Base-by-base conservation (phyloP, 2,113 vertebrate genomes). In the Gymnocephalus cernua region DNA sequence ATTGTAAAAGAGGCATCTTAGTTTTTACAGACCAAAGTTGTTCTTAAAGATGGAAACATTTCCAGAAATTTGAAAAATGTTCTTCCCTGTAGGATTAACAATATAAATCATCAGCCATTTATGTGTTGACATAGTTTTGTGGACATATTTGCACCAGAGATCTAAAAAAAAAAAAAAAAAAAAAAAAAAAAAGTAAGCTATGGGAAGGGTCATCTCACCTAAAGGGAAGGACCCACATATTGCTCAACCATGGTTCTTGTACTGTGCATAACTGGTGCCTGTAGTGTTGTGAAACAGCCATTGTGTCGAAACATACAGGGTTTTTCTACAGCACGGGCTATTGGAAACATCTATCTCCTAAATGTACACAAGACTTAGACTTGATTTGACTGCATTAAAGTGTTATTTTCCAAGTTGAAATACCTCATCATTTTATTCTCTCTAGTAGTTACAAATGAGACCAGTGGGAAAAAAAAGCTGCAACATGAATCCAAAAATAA, bases 181-280 rank as follows among this genome's bases (percentile, higher is more conserved):
- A n/a, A n/a, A n/a, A n/a, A n/a, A n/a, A n/a, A n/a, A n/a, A n/a
- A n/a, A n/a, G 76, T 5, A 50, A 80, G 83, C 86, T 56, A 44
- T 82, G 87, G 72, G 80, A 74, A 78, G 69, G 92, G 88, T 89
- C 92, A 86, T 18, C 80, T 67, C 83, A 50, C 73, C 74, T 53
- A 38, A 76, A 76, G 38, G 12, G 68, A 75, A 69, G 50, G 44
- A 27, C 78, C 74, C 66, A 47, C 48, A 77, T 83, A 27, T 41
- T 66, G 73, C 64, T 56, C 12, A 19, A 59, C 48, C 45, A 5
- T 25, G 74, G 13, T 59, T 76, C 47, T 10, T 74, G 21, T 47
- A 38, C 38, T 50, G 25, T 80, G 59, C 38, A 19, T 71, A 68
- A 71, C 32, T 62, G 50, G 15, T 45, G 59, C 18, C 64, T 61